These are phyloP conservation scores for Euzetes globulus DNA, from an alignment of 2,888 invertebrate genomes.

Conservation along the genomic window DNA sequence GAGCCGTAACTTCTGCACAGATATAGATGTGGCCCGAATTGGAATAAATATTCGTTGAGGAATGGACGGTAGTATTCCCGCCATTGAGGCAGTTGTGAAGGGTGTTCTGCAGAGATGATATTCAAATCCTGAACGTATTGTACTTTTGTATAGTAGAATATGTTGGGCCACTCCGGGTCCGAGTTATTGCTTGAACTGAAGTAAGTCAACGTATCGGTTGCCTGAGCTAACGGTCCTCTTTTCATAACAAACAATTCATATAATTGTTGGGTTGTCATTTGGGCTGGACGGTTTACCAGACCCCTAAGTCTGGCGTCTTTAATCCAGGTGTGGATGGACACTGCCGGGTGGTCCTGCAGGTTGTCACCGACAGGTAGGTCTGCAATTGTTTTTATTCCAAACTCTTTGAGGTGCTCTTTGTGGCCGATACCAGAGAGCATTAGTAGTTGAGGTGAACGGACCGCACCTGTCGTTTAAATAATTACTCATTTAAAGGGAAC, in stretches of 20 bases:
- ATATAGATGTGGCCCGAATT: not conserved
- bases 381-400: not conserved
- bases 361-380: conserved; percentile 17
- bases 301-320: not conserved
- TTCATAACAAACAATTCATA: not conserved
- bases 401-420: not conserved
- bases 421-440: conserved; percentile 14
- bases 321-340: not conserved
- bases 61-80: not conserved
- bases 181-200: conserved; percentile 13
- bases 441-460: conserved; percentile 17
- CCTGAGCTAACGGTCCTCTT: not conserved
- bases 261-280: not conserved
- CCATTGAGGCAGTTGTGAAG: not conserved
- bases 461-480: not conserved
- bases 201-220: not conserved
- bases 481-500: not conserved
- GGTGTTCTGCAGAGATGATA: not conserved
- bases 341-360: conserved; percentile 1
- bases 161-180: conserved; percentile 12
- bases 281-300: not conserved
- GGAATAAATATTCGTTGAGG: not conserved
- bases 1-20: conserved; percentile 15
- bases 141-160: conserved; percentile 25
- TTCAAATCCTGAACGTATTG: conserved; percentile 1